A percentile compares a stretch with the other conserved stretches of the same genome.
Conservation (phyloP, 2,888 invertebrate genomes). For the Pomacea canaliculata region DNA sequence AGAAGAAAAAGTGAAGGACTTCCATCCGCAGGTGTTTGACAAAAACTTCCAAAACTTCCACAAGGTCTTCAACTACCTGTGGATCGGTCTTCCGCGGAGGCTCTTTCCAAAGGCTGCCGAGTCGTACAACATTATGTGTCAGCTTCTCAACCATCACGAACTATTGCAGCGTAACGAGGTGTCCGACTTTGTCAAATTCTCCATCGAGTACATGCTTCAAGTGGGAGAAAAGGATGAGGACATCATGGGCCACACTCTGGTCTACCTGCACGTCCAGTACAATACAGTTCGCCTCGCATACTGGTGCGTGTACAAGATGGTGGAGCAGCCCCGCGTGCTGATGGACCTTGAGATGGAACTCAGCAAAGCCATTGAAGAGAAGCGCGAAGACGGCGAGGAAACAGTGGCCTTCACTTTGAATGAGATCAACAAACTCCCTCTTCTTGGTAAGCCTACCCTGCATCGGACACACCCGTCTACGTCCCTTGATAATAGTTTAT, state of each 20-base stretch:
- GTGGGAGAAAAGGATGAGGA: slow-evolving; percentile 64
- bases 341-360: slow-evolving; percentile 60
- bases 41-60: slow-evolving; percentile 68
- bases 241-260: slow-evolving; percentile 69
- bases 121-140: slow-evolving; percentile 60
- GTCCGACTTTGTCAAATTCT: slow-evolving; percentile 66
- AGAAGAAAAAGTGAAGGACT: slow-evolving; percentile 39
- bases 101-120: slow-evolving; percentile 64
- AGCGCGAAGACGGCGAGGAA: slow-evolving; percentile 46
- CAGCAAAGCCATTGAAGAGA: slow-evolving; percentile 49
- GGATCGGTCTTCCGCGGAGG: slow-evolving; percentile 67
- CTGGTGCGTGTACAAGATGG: slow-evolving; percentile 66
- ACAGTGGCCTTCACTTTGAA: slow-evolving; percentile 53
- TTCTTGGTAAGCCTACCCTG: slow-evolving; percentile 61
- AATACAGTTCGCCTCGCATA: slow-evolving; percentile 68
- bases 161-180: slow-evolving; percentile 60
- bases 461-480: no score
- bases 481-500: no score
- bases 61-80: slow-evolving; percentile 69
- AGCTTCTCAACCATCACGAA: slow-evolving; percentile 60
- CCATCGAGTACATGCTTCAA: slow-evolving; percentile 64
- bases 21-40: slow-evolving; percentile 62
- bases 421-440: slow-evolving; percentile 61
- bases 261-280: slow-evolving; percentile 70
- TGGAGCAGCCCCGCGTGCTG: slow-evolving; percentile 54